Conservation (phyloP, 2,113 vertebrate species). For the Sisor rabdophorus region DNA sequence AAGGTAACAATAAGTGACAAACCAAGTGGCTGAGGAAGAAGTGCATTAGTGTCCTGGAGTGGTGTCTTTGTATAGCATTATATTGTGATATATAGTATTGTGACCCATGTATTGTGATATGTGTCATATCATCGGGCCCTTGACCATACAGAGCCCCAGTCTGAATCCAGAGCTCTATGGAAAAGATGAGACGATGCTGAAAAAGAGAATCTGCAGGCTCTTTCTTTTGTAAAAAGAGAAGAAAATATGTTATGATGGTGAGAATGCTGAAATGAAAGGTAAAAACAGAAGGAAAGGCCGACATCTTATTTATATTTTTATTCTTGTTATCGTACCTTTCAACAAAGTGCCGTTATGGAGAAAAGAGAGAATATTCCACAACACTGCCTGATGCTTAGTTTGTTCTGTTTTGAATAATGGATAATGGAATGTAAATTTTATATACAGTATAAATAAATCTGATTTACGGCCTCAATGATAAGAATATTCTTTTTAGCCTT, state of each 20-base stretch:
- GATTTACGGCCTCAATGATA: background rate
- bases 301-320: too few species aligned
- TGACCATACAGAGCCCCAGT: too few species aligned
- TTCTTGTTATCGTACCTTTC: conserved; percentile 3
- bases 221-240: background rate
- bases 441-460: background rate
- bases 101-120: too few species aligned
- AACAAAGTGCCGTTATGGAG: background rate
- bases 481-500: background rate
- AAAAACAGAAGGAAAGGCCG: conserved; percentile 11
- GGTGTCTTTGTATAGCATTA: too few species aligned
- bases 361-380: background rate
- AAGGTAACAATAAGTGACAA: too few species aligned
- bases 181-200: background rate
- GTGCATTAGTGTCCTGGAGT: too few species aligned
- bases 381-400: background rate
- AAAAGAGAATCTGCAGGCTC: background rate
- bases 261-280: background rate
- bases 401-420: background rate
- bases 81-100: too few species aligned
- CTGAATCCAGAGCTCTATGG: background rate
- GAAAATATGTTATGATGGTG: background rate
- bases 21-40: too few species aligned
- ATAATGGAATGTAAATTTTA: background rate
- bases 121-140: too few species aligned